phyloP scores from a whole-genome alignment of 2,113 vertebrate genomes.

The Smithornis capensis region DNA sequence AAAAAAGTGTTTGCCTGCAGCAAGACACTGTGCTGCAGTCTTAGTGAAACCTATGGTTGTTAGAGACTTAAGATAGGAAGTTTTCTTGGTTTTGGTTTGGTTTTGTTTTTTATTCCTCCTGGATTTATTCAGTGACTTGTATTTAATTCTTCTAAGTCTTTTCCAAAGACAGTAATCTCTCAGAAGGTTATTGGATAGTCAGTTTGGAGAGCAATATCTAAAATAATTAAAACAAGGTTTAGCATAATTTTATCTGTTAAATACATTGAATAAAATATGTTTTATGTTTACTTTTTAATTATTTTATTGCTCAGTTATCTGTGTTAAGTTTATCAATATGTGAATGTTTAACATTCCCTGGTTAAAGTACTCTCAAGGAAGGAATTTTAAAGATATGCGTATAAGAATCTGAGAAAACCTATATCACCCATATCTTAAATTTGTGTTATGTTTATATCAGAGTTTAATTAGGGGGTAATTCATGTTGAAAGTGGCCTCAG shows the following conservation, averaged over 20 bases:
- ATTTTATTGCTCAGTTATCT: neutral
- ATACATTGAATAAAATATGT: neutral
- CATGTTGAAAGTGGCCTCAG: neutral
- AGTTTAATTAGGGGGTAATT: neutral
- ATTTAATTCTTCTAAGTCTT: neutral
- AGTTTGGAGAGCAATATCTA: neutral
- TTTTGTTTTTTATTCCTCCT: neutral
- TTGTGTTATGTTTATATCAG: neutral
- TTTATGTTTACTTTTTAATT: neutral
- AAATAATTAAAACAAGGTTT: neutral
- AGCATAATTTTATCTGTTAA: neutral
- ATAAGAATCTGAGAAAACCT: neutral
- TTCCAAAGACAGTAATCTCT: neutral
- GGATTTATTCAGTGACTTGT: neutral
- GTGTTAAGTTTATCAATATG: neutral
- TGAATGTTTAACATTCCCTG: neutral
- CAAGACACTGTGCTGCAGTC: neutral
- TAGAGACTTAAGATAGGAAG: neutral
- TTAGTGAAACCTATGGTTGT: neutral
- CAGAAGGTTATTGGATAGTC: neutral
- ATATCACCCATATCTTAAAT: neutral
- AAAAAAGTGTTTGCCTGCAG: neutral
- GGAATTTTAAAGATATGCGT: neutral
- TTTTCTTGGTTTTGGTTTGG: neutral
- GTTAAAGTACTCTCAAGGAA: neutral